Base-by-base conservation (phyloP, 2,797 vertebrate genomes). In the Threskiornis aethiopicus region DNA sequence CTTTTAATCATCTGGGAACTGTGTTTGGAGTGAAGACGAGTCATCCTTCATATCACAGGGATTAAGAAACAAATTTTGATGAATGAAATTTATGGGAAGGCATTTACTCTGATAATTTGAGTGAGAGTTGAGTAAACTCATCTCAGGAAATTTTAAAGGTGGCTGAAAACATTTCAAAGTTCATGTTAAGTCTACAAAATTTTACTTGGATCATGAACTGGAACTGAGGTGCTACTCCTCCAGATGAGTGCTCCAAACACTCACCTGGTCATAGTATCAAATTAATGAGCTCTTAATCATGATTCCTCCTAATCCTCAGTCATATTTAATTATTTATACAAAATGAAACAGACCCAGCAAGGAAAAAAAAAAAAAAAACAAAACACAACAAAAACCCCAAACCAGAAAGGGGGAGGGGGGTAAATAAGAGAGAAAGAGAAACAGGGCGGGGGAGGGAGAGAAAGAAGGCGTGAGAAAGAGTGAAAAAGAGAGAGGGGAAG, bases 391-490 rank as follows among this genome's bases (percentile, higher is more conserved):
- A 5, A 22, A 24, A 29, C 10, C 52, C 35, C 28, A 58, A 58
- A 42, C 1, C 5, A 24, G 14, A 33, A 31, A 28, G 11, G 19
- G 39, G 39, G 12, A 5, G 39, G 39, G 10, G 8, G 29, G 5
- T 12, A 46, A 58, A 24, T 11, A 6, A 58, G 16, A 44, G 11
- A 44, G 12, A 37, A 46, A 55, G 24, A 22, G 18, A 21, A 22
- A 24, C 3, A 7, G 13, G 14, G 2, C 12, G 13, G 20, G 8
- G 8, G 16, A 5, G 5, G 21, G 13, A 13, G 19, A 52, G 17
- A 58, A 16, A 49, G 24, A 28, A 29, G 12, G 17, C 3, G 7
- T 39, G 39, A 52, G 9, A 31, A 51, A 83, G 13, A 13, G 8
- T 33, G 28, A 55, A 33, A 44, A 19, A 66, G 21, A 70, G 28